Conservation (phyloP, 1,140 invertebrate genomes). For the Drosophila jambulina region DNA sequence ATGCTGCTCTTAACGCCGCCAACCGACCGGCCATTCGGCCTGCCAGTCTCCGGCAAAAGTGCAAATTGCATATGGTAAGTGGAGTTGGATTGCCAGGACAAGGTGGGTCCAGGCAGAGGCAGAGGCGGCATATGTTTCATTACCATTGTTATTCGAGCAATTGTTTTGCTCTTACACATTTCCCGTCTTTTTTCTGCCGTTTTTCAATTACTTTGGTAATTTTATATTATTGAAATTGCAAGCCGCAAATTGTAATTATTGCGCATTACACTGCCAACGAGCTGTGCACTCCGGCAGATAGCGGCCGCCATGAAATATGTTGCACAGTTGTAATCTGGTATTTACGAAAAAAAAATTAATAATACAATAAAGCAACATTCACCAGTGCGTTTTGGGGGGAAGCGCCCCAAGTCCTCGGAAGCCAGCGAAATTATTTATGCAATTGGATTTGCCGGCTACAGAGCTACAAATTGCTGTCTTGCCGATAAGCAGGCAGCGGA, state of each 20-base stretch:
- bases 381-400: slow-evolving; percentile 41
- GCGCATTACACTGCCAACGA: slow-evolving; percentile 40
- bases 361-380: slow-evolving; percentile 62
- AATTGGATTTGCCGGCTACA: slow-evolving; percentile 63
- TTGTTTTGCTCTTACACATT: slow-evolving; percentile 32
- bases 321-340: slow-evolving; percentile 79
- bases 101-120: not conserved
- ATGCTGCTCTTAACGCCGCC: slow-evolving; percentile 76
- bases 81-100: slow-evolving; percentile 30
- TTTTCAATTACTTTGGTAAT: slow-evolving; percentile 83
- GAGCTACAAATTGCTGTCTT: slow-evolving; percentile 69
- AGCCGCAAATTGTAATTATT: slow-evolving; percentile 82
- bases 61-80: slow-evolving; percentile 44
- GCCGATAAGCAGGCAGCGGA: slow-evolving; percentile 66
- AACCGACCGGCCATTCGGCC: not conserved
- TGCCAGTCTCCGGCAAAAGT: slow-evolving; percentile 30
- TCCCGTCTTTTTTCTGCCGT: slow-evolving; percentile 17
- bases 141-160: slow-evolving; percentile 60
- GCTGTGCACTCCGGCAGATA: slow-evolving; percentile 34
- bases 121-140: slow-evolving; percentile 56
- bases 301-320: slow-evolving; percentile 60
- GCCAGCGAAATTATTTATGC: slow-evolving; percentile 71
- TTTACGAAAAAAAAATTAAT: slow-evolving; percentile 62
- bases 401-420: slow-evolving; percentile 28
- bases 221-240: slow-evolving; percentile 84